Conservation (phyloP, 2,797 vertebrate species). For the Sebastes aleutianus region DNA sequence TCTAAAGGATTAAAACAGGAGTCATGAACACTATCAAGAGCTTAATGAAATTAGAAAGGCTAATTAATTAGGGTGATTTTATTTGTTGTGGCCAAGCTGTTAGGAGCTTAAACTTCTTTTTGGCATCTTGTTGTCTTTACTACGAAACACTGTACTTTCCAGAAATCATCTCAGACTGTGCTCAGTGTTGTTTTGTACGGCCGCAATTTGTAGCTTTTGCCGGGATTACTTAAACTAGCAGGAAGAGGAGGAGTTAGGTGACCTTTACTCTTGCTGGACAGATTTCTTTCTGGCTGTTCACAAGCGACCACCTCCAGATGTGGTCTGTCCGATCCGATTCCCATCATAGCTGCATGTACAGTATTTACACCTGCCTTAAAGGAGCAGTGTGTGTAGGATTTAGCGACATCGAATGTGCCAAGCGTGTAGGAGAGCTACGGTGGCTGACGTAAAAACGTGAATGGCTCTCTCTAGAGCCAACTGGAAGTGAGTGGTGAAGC, state of each 20-base stretch:
- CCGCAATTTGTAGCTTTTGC: neutral
- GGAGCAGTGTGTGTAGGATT: too few relatives aligned
- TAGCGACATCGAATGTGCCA: rapidly evolving
- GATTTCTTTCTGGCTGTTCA: neutral
- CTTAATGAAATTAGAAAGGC: neutral
- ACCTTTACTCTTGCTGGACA: neutral
- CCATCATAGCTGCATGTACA: neutral
- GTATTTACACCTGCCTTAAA: neutral
- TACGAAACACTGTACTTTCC: neutral
- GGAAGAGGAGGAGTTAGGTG: neutral
- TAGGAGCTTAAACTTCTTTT: neutral
- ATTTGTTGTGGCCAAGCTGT: neutral
- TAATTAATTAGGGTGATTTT: neutral
- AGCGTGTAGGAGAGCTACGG: too few relatives aligned
- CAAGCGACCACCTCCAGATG: too few relatives aligned
- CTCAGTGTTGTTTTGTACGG: neutral
- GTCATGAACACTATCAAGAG: neutral
- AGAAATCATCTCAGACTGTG: neutral
- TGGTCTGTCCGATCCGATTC: too few relatives aligned
- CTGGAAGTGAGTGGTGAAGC: too few relatives aligned
- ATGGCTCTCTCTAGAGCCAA: too few relatives aligned
- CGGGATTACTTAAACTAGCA: neutral
- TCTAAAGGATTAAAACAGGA: neutral
- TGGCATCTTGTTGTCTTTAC: neutral
- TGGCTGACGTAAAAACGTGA: rapidly evolving